phyloP scores from a whole-genome alignment of 30 jellyfish, hydroid and myxozoan species.

The Sanderia malayensis region DNA sequence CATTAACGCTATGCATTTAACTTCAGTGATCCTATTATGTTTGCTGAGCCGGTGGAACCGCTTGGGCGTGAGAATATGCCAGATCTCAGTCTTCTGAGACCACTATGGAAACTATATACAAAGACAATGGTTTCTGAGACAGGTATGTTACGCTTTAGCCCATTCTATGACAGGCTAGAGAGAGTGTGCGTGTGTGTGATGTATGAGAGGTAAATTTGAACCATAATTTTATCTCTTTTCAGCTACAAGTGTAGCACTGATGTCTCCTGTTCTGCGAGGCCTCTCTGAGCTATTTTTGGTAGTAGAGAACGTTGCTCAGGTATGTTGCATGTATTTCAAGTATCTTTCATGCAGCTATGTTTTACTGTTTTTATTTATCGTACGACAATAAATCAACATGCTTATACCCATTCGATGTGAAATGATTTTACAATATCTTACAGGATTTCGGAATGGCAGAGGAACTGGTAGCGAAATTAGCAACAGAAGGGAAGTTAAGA shows the following conservation, averaged over 20 bases:
- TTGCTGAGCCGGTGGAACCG: slow-evolving; percentile 72
- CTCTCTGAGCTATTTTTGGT: slow-evolving; percentile 85
- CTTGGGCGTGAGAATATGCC: slow-evolving; percentile 62
- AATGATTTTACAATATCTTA: too few species aligned
- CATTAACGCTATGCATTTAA: not conserved
- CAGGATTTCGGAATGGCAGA: slow-evolving; percentile 93
- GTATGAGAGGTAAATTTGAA: too few species aligned
- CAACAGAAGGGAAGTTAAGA: slow-evolving; percentile 76
- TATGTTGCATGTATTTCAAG: not conserved
- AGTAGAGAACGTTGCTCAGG: slow-evolving; percentile 98
- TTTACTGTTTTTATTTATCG: too few species aligned
- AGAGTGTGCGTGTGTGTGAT: too few species aligned
- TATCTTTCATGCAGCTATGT: not conserved
- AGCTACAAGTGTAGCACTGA: slow-evolving; percentile 83
- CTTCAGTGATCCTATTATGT: slow-evolving; percentile 72
- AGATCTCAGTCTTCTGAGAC: slow-evolving; percentile 69
- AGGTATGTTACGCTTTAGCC: slow-evolving; percentile 58
- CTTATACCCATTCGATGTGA: too few species aligned
- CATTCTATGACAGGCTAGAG: too few species aligned
- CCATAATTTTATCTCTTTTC: not conserved
- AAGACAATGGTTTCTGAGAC: slow-evolving; percentile 82
- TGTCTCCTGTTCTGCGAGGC: slow-evolving; percentile 96
- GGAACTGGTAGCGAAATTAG: slow-evolving; percentile 87
- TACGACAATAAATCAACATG: too few species aligned
- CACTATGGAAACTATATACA: slow-evolving; percentile 88